Conservation (phyloP, 2,797 vertebrate genomes). For the Peromyscus melanophrys region DNA sequence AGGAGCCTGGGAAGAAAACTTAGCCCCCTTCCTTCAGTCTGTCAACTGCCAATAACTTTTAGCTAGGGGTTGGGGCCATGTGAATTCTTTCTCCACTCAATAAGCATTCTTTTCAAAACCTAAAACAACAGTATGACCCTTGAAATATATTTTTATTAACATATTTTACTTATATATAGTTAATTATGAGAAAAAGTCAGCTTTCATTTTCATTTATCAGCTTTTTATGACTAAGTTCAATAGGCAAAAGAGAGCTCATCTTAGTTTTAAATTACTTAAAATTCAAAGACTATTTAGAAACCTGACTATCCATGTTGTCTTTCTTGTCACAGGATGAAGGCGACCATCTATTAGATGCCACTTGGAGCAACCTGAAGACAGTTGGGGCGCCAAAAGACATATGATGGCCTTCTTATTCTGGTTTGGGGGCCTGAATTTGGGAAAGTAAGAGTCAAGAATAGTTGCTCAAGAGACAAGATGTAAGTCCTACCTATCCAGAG, state of each 20-base stretch:
- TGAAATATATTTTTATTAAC: background rate
- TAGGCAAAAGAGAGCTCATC: background rate
- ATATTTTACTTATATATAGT: conserved; percentile 35
- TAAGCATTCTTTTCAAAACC: background rate
- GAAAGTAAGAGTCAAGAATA: conserved; percentile 19
- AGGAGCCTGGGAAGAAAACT: background rate
- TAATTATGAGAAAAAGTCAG: background rate
- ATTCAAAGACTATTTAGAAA: conserved; percentile 26
- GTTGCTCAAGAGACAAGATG: conserved; percentile 9
- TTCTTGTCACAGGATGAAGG: conserved; percentile 24
- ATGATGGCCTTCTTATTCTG: conserved; percentile 13
- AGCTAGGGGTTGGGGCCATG: too few relatives aligned
- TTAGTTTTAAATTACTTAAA: conserved; percentile 45
- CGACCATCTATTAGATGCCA: background rate
- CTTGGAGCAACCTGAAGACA: background rate
- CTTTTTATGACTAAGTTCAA: conserved; percentile 9
- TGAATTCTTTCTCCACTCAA: background rate
- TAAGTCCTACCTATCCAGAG: background rate
- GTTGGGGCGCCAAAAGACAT: background rate
- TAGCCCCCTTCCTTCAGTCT: background rate
- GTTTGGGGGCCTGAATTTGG: background rate
- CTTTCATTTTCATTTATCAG: background rate
- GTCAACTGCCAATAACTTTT: background rate
- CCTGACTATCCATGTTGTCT: background rate
- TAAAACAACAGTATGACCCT: background rate